Evolutionary conservation across 2,113 vertebrate genomes (phyloP), one percentile per base, ranked within the genome.

Genomic region (Barbus barbus): DNA sequence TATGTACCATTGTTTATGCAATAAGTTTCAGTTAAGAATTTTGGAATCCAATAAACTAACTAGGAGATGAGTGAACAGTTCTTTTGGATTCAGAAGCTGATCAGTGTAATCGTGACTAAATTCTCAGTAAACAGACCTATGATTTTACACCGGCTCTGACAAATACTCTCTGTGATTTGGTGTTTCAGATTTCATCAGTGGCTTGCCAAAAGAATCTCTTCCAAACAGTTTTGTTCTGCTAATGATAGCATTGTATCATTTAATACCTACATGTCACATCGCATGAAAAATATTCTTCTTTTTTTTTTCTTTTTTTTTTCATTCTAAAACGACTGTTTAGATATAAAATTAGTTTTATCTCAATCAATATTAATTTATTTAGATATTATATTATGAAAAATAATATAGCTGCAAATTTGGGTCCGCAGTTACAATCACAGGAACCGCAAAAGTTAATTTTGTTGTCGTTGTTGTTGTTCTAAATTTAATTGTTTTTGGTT

Each of bases 111-210:
- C 69, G 41, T 48, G 33, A 48, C 22, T 80, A 84, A 86, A 81
- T 44, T 51, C 85, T 73, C 31, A 80, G 67, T 80, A 78, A 73
- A 86, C 75, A 79, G 44, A 56, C 71, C 3, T 61, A 41, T 9
- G 60, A 26, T 31, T 83, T 83, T 83, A 73, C 65, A 83, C 63
- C 51, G 44, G 58, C 86, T 85, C 63, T 78, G 83, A 84, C 48
- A 61, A 86, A 87, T 69, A 87, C 85, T 72, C 53, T 56, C 81
- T 85, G 85, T 65, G 74, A 77, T 87, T 67, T 67, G 24, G 56
- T 83, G 74, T 81, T 88, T 87, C 71, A 65, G 61, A 81, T 81
- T 84, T 63, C 83, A 65, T 58, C 65, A 31, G 26, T 38, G 73
- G 80, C 28, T 61, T 84, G 80, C 83, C 81, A 84, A 83, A 48